These are phyloP conservation scores for Microplitis deprimator DNA, from an alignment of 2,888 invertebrate species.

Conservation along the genomic window DNA sequence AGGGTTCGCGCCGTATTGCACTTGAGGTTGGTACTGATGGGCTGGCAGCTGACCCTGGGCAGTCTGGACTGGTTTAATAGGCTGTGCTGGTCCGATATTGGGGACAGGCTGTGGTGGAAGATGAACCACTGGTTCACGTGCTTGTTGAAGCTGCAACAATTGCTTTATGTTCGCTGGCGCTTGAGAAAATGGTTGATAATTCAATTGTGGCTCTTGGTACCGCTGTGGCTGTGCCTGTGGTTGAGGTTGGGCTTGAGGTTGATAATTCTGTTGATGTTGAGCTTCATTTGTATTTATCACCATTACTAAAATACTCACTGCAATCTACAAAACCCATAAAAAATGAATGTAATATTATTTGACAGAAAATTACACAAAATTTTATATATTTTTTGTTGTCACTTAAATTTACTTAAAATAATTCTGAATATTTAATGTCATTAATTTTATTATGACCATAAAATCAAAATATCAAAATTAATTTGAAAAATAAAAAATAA, in stretches of 20 bases:
- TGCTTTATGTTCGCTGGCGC: conserved; percentile 63
- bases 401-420: too few species aligned
- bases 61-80: conserved; percentile 45
- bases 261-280: conserved; percentile 36
- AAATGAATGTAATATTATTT: background rate
- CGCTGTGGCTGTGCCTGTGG: conserved; percentile 45
- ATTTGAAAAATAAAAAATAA: background rate
- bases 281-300: conserved; percentile 3
- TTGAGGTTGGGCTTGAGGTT: conserved; percentile 27
- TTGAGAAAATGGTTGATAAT: conserved; percentile 60
- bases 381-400: too few species aligned
- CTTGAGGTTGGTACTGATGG: conserved; percentile 58
- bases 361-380: too few species aligned
- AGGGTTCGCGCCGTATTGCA: conserved; percentile 58
- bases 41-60: conserved; percentile 51
- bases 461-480: too few species aligned
- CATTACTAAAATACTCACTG: conserved; percentile 37
- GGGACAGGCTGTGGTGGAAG: conserved; percentile 59
- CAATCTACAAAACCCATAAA: background rate
- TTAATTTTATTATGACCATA: too few species aligned
- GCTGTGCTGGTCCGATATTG: conserved; percentile 50
- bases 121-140: conserved; percentile 62
- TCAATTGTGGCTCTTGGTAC: conserved; percentile 49
- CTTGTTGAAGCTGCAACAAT: conserved; percentile 62
- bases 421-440: too few species aligned